Base-by-base conservation (phyloP, 2,113 vertebrate species). In the Salvelinus namaycush region DNA sequence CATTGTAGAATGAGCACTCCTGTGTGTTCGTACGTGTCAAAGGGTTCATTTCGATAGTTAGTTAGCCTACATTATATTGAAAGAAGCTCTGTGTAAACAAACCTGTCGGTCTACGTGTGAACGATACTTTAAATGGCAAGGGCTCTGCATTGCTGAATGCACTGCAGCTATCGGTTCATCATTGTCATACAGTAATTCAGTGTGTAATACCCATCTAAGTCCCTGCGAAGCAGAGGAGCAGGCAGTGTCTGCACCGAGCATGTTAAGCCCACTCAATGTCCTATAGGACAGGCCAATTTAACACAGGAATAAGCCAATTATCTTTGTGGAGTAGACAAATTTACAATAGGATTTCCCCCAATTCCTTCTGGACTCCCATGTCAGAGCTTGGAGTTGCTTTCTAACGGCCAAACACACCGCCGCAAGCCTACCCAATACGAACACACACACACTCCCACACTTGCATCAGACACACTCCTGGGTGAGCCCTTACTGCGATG, bases 301-400 rank as follows among this genome's bases (percentile, higher is more conserved):
- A 90, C 90, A 86, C 86, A 89, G 89, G 89, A 92, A 88, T 91
- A 91, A 93, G 91, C 91, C 90, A 90, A 91, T 92, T 92, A 92
- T 91, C 90, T 88, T 87, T 77, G 75, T 81, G 80, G 81, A 84
- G 86, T 75, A 82, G 86, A 84, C 88, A 89, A 73, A 87, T 88
- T 89, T 89, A 90, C 90, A 90, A 89, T 82, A 87, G 90, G 89
- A 91, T 91, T 62, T 87, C 88, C 57, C 49, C 72, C 78, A 79
- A 87, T 89, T 91, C 91, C 87, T 91, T 57, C 75, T 73, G 86
- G 89, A 86, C 72, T 48, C 72, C 77, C 11, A 51, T 88, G 89
- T 89, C 91, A 90, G 76, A 80, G 89, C 87, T 87, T 84, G 74
- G 82, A 70, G 62, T 79, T 65, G 51, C 70, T 48, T 70, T 70